Base-by-base conservation (phyloP, 2,113 vertebrate genomes). In the Phalacrocorax brasilianus region DNA sequence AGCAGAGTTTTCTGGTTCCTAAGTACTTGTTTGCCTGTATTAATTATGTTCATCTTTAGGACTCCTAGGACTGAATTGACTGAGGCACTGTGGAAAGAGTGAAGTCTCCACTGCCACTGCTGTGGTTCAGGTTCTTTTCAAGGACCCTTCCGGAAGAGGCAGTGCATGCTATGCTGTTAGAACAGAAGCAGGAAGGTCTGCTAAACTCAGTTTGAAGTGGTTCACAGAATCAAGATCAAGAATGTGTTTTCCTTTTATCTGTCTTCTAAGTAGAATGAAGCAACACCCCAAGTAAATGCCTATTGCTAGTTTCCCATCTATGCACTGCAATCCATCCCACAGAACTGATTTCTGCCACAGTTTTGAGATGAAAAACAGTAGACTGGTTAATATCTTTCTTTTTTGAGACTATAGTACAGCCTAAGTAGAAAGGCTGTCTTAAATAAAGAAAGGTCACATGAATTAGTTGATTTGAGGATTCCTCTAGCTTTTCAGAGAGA, bases 391-490 rank as follows among this genome's bases (percentile, higher is more conserved):
- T 67, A 89, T 17, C 49, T 75, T 14, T 49, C 44, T 89, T 90
- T 94, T 80, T 74, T 75, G 22, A 91, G 49, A 82, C 33, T 45
- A 50, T 21, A 56, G 62, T 42, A 62, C 38, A 89, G 52, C 65
- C 26, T 12, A 84, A 30, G 16, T 77, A 85, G 28, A 95, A 71
- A 91, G 50, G 19, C 38, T 71, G 44, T 53, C 12, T 50, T 52
- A 80, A 58, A 53, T 44, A 93, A 92, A 32, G 17, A 72, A 81
- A 93, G 83, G 89, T 90, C 87, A 94, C 15, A 13, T 63, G 58
- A 94, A 89, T 92, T 84, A 91, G 83, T 89, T 95, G 87, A 92
- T 96, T 89, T 91, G 89, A 97, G 56, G 74, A 93, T 93, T 94
- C 74, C 86, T 92, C 71, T 91, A 85, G 85, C 65, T 82, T 96